phyloP scores from a whole-genome alignment of 2,113 vertebrate genomes.

The Vidua macroura region DNA sequence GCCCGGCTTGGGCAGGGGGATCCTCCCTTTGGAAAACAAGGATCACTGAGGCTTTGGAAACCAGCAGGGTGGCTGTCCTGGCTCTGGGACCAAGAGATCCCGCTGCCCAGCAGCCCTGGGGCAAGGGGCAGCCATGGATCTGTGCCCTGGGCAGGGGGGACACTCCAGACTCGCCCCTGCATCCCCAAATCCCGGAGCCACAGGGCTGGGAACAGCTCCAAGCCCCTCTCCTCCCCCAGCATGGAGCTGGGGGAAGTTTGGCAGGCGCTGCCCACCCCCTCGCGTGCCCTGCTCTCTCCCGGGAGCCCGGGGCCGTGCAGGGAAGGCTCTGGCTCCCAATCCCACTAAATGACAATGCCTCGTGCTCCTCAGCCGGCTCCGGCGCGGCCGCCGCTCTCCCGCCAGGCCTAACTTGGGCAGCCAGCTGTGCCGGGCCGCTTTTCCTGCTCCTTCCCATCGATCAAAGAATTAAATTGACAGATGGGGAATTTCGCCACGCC shows the following conservation, averaged over 20 bases:
- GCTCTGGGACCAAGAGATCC: neutral
- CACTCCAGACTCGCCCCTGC: fast-evolving
- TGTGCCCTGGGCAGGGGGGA: fast-evolving
- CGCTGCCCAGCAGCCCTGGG: neutral
- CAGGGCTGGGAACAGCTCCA: fast-evolving
- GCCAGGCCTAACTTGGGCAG: conserved; percentile 71
- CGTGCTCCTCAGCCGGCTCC: conserved; percentile 23
- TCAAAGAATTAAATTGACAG: conserved; percentile 77
- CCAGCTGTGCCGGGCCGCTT: conserved; percentile 72
- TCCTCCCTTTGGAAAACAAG: neutral
- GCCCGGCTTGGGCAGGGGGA: fast-evolving
- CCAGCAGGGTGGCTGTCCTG: neutral
- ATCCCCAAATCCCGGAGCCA: fast-evolving
- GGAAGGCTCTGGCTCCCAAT: conserved; percentile 70
- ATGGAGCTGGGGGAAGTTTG: neutral
- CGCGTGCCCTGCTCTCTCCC: neutral
- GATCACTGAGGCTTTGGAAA: fast-evolving
- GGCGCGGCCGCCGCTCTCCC: conserved; percentile 53
- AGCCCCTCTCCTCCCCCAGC: neutral
- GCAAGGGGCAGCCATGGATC: fast-evolving
- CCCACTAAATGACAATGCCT: neutral
- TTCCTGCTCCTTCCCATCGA: conserved; percentile 73
- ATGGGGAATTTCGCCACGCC: conserved; percentile 28
- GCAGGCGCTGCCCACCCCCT: neutral
- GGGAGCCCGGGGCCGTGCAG: conserved; percentile 56